Evolutionary conservation across 2,797 vertebrate species (phyloP).

Genomic region (Pseudochromis fuscus): DNA sequence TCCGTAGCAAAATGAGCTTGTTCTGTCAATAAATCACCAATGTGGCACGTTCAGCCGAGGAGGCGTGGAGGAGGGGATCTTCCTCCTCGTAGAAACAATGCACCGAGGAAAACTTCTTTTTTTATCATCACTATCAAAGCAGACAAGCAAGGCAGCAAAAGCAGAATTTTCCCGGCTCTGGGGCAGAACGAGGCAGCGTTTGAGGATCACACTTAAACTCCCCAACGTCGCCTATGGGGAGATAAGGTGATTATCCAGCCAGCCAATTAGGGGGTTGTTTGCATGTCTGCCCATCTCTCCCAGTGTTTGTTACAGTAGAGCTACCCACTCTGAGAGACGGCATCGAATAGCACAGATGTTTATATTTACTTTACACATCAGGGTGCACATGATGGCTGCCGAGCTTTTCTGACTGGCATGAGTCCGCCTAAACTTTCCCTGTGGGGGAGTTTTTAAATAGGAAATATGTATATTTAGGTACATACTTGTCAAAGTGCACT

Average conservation of each 20-base stretch:
- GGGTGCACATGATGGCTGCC: neutral
- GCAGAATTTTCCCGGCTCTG: constrained; percentile 67
- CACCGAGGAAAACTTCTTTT: constrained; percentile 75
- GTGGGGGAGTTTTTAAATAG: neutral
- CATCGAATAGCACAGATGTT: constrained; percentile 53
- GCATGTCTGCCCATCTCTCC: constrained; percentile 53
- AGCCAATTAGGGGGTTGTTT: constrained; percentile 78
- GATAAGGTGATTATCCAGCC: constrained; percentile 82
- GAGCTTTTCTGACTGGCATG: constrained; percentile 25
- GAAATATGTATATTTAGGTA: neutral
- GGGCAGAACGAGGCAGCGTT: constrained; percentile 68
- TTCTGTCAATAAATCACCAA: constrained; percentile 67
- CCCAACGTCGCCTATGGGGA: constrained; percentile 58
- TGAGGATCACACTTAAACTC: constrained; percentile 71
- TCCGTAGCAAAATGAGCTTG: constrained; percentile 60
- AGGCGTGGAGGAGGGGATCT: constrained; percentile 38
- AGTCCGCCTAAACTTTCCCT: constrained; percentile 7
- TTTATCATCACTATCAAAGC: constrained; percentile 86
- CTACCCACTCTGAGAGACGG: constrained; percentile 40
- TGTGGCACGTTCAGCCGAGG: constrained; percentile 35
- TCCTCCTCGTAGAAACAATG: constrained; percentile 73
- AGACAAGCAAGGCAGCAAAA: constrained; percentile 76
- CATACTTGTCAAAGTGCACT: constrained; percentile 22
- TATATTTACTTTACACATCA: constrained; percentile 43
- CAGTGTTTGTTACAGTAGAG: constrained; percentile 59